phyloP scores from a whole-genome alignment of 2,113 vertebrate species.

The Atractosteus spatula region DNA sequence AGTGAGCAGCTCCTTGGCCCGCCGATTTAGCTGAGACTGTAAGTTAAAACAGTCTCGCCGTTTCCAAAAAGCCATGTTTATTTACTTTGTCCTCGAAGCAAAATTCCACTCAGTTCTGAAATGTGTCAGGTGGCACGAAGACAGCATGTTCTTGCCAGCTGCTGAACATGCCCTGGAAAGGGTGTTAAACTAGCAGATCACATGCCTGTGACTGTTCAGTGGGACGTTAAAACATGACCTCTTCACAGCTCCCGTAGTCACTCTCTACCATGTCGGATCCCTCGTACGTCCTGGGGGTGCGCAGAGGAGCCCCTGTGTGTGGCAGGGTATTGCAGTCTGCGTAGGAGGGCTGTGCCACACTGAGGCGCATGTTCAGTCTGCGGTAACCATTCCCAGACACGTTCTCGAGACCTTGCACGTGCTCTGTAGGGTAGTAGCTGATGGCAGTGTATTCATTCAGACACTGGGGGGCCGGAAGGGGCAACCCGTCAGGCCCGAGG shows the following conservation, averaged over 20 bases:
- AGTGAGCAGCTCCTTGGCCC: no score
- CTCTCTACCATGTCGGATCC: slow-evolving; percentile 87
- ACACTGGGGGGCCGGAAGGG: slow-evolving; percentile 71
- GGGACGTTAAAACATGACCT: slow-evolving; percentile 87
- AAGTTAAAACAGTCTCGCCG: no score
- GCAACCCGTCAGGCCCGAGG: slow-evolving; percentile 69
- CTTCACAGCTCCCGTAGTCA: slow-evolving; percentile 94
- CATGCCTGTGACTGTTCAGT: no score
- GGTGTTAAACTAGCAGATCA: no score
- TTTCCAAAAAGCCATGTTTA: no score
- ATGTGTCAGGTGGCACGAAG: no score
- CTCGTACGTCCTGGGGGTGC: slow-evolving; percentile 63
- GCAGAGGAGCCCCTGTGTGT: slow-evolving; percentile 43
- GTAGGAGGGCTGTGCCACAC: slow-evolving; percentile 86
- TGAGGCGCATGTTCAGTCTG: slow-evolving; percentile 84
- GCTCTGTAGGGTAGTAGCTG: slow-evolving; percentile 88
- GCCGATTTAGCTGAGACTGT: no score
- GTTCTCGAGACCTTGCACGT: slow-evolving; percentile 65
- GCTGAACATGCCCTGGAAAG: no score
- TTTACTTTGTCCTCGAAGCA: no score
- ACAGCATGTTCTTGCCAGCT: no score
- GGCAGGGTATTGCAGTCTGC: slow-evolving; percentile 66
- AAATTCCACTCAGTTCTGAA: no score
- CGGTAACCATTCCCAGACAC: slow-evolving; percentile 71
- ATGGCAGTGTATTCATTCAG: slow-evolving; percentile 90